Evolutionary conservation across 2,888 invertebrate species (phyloP).

Genomic region (Sinhomidia bicolor): DNA sequence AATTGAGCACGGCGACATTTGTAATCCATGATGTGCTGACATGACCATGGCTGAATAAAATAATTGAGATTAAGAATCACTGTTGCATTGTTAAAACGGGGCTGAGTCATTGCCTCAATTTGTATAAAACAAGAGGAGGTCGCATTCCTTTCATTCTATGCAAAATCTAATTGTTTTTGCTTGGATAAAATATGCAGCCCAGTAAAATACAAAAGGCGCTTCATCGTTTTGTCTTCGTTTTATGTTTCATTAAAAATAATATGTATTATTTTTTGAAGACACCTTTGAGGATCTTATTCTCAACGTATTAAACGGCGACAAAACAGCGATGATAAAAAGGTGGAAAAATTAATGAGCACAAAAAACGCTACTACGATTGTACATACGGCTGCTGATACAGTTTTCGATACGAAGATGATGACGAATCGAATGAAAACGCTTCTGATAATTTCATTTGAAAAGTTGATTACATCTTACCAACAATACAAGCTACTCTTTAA

Average conservation of each 20-base stretch:
- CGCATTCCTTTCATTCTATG: slow-evolving; percentile 50
- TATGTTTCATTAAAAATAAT: neutral
- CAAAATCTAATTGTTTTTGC: slow-evolving; percentile 18
- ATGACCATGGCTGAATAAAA: neutral
- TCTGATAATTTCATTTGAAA: neutral
- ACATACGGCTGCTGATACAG: neutral
- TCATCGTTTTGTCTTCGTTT: neutral
- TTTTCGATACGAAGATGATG: slow-evolving; percentile 13
- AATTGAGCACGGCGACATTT: slow-evolving; percentile 3
- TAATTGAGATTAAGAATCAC: neutral
- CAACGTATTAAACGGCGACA: neutral
- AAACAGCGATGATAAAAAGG: neutral
- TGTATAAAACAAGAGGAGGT: slow-evolving; percentile 68
- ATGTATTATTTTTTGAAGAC: neutral
- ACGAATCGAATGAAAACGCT: neutral
- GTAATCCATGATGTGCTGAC: neutral
- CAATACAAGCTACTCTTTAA: neutral
- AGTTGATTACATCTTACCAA: neutral
- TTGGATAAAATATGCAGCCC: neutral
- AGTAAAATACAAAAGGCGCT: neutral
- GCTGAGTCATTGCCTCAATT: slow-evolving; percentile 68
- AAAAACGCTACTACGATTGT: neutral
- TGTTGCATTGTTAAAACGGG: neutral
- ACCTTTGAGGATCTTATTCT: neutral
- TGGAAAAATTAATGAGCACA: neutral